Conservation (phyloP, 2,113 vertebrate species). For the Blennius ocellaris region DNA sequence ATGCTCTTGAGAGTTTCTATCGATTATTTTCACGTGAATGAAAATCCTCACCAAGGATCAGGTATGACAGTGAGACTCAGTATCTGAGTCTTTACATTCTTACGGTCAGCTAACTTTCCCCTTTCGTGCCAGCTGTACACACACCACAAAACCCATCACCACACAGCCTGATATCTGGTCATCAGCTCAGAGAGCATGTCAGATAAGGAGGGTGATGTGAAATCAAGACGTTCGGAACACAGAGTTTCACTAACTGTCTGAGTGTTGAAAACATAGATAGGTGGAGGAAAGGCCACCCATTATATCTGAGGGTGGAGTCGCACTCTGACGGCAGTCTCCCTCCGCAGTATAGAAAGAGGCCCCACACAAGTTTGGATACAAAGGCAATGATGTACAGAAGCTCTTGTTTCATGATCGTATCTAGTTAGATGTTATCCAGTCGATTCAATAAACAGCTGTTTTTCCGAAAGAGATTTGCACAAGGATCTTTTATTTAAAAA, state of each 20-base stretch:
- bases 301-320: slow-evolving; percentile 15
- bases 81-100: not conserved
- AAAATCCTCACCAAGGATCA: not conserved
- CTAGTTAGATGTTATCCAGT: too few relatives aligned
- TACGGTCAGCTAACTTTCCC: slow-evolving; percentile 2
- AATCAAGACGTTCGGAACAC: slow-evolving; percentile 8
- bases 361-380: too few relatives aligned
- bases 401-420: too few relatives aligned
- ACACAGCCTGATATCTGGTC: slow-evolving; percentile 11
- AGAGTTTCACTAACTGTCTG: not conserved
- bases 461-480: too few relatives aligned
- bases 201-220: slow-evolving; percentile 41
- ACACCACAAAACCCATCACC: not conserved
- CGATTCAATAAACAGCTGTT: too few relatives aligned
- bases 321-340: slow-evolving; percentile 9
- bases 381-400: too few relatives aligned
- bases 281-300: slow-evolving; percentile 12
- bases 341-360: slow-evolving; percentile 12
- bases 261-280: slow-evolving; percentile 42
- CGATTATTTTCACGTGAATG: not conserved
- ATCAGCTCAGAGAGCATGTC: slow-evolving; percentile 8
- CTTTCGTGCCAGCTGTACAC: slow-evolving; percentile 35
- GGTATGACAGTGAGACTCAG: not conserved
- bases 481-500: too few relatives aligned
- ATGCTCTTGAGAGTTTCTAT: slow-evolving; percentile 2